Conservation (phyloP, 2,888 invertebrate species). For the Eristalis arbustorum region DNA sequence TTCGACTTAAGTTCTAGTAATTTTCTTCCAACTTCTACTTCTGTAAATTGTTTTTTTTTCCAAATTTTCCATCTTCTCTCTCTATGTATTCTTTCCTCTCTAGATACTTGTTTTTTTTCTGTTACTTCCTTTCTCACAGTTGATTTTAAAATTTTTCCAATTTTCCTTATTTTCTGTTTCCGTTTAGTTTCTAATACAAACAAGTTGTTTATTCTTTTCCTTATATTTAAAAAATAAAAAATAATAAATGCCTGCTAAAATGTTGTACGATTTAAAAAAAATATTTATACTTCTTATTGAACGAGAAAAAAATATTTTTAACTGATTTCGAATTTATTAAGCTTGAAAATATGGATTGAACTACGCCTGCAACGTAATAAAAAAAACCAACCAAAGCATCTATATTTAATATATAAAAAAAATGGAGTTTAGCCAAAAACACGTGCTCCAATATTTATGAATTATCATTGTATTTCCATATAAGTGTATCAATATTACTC, state of each 20-base stretch:
- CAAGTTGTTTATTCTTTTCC: constrained; percentile 40
- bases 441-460: constrained; percentile 74
- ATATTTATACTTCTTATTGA: constrained; percentile 65
- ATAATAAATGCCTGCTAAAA: constrained; percentile 64
- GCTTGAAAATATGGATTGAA: constrained; percentile 76
- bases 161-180: constrained; percentile 17
- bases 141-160: neutral
- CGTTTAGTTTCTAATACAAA: constrained; percentile 41
- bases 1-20: neutral
- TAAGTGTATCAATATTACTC: constrained; percentile 68
- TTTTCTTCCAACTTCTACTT: constrained; percentile 14
- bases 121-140: constrained; percentile 45
- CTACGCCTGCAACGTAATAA: constrained; percentile 75
- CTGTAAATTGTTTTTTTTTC: neutral
- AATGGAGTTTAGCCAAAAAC: constrained; percentile 75
- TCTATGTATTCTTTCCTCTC: constrained; percentile 17
- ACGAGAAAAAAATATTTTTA: constrained; percentile 69
- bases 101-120: constrained; percentile 32
- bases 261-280: constrained; percentile 64
- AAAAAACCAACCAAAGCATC: constrained; percentile 72
- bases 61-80: neutral
- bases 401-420: constrained; percentile 64
- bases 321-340: constrained; percentile 70
- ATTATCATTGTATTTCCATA: constrained; percentile 68
- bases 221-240: constrained; percentile 26